A percentile compares a stretch with the other conserved stretches of the same genome.
Evolutionary conservation across 1,140 invertebrate genomes (phyloP).

Genomic region (Saccostrea glomerata): DNA sequence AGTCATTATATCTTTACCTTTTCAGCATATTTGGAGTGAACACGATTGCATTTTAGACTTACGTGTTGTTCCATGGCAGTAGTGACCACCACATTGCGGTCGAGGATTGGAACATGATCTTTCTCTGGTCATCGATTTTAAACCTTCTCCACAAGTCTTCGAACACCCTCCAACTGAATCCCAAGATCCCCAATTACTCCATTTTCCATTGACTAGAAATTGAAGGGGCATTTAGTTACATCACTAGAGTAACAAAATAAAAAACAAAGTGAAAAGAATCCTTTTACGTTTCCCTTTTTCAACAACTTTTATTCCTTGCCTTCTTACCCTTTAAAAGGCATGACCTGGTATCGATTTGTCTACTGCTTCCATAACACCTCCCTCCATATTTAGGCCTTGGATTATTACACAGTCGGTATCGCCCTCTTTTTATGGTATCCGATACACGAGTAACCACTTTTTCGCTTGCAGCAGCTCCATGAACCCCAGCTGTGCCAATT

Average conservation of each 20-base stretch:
- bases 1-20: too few species aligned
- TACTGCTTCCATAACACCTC: neutral
- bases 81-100: neutral
- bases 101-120: neutral
- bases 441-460: neutral
- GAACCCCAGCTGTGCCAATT: neutral
- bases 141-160: neutral
- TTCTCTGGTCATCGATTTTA: neutral
- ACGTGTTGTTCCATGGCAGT: neutral
- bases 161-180: neutral
- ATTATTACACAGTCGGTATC: neutral
- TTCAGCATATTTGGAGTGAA: neutral
- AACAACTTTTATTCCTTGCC: too few species aligned
- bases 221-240: neutral
- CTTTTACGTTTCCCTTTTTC: too few species aligned
- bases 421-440: neutral
- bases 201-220: neutral
- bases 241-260: too few species aligned
- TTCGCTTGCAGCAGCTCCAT: neutral
- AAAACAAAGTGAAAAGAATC: too few species aligned
- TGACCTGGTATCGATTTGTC: neutral
- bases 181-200: constrained; percentile 3
- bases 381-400: neutral
- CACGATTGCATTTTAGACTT: neutral
- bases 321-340: neutral